Evolutionary conservation across 2,888 invertebrate species (phyloP), one percentile per base, ranked within the genome.

Genomic region (Notocelia uddmanniana): DNA sequence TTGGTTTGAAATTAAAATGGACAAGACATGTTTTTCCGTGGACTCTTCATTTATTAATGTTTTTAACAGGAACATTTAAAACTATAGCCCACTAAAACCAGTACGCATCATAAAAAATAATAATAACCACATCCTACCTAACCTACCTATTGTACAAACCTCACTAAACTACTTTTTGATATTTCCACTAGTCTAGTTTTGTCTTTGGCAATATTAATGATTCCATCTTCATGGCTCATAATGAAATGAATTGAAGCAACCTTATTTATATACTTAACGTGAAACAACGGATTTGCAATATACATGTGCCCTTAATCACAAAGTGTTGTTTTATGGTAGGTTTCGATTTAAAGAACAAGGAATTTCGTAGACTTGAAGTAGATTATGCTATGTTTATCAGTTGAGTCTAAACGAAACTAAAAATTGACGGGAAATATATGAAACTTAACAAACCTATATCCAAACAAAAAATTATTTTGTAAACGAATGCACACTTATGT

Each of bases 111-210:
- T 76, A 68, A 76, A 79, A 74, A 75, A 78, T 75, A 76, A 78
- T 76, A 78, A 79, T 76, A 66, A 80, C 77, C 76, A 79, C 76
- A 80, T 74, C 78, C 79, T 83, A 81, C 77, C 80, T 85, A 80
- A 77, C 76, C 82, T 83, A 85, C 69, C 83, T 85, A 87, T 83
- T 86, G 87, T 87, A 88, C 87, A 87, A 86, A 85, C 83, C 76
- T 83, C 82, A 79, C 82, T 85, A 83, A 81, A 59, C 81, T 85
- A 85, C 68, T 78, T 72, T 77, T 77, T 82, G 80, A 80, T 83
- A 83, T 81, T 78, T 78, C 73, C 73, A 73, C 75, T 79, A 80
- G 70, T 74, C 79, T 85, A 85, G 74, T 76, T 83, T 82, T 85
- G 83, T 87, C 87, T 87, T 87, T 87, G 87, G 87, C 87, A 86